phyloP scores from a whole-genome alignment of 2,113 vertebrate species.

The Aegithalos caudatus region DNA sequence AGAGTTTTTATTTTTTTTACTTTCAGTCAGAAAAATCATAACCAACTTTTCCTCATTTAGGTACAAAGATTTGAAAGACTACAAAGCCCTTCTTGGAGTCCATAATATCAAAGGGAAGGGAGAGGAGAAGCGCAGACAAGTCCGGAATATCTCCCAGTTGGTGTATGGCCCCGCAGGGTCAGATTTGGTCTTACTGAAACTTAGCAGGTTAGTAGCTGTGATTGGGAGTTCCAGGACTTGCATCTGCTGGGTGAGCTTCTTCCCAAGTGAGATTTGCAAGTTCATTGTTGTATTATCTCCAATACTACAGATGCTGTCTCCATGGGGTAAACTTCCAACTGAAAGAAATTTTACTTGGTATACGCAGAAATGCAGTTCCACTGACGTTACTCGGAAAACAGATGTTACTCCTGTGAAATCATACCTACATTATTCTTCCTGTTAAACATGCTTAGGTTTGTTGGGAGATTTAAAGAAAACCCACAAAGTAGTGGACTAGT shows the following conservation, averaged over 20 bases:
- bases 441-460: background rate
- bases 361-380: background rate
- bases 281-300: background rate
- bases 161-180: conserved; percentile 92
- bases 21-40: background rate
- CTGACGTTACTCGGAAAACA: background rate
- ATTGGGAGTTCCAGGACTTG: background rate
- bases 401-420: background rate
- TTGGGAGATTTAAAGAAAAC: background rate
- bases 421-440: background rate
- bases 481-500: background rate
- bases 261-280: background rate
- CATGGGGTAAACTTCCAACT: background rate
- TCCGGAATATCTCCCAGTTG: conserved; percentile 87
- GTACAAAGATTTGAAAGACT: conserved; percentile 90
- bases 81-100: conserved; percentile 89
- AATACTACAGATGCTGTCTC: background rate
- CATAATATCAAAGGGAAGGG: conserved; percentile 83
- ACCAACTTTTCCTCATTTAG: conserved; percentile 61
- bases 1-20: background rate
- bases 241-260: background rate
- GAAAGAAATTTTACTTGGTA: background rate
- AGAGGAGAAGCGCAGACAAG: conserved; percentile 82
- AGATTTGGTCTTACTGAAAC: conserved; percentile 87
- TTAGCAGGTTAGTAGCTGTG: conserved; percentile 81